Evolutionary conservation across 2,888 invertebrate species (phyloP), one percentile per base, ranked within the genome.

Genomic region (Tethea ocularis): DNA sequence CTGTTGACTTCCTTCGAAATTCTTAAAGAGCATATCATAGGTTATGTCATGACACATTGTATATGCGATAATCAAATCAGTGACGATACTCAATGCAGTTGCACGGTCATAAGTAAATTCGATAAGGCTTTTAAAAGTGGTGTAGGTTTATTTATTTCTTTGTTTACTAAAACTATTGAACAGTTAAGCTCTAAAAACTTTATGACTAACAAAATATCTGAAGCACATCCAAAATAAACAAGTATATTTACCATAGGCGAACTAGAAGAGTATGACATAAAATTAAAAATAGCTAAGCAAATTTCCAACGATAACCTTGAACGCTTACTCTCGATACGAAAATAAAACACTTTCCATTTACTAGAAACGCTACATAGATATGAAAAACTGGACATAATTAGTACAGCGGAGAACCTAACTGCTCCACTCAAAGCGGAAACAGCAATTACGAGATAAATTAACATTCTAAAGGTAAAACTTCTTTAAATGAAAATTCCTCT

Each of bases 1-100:
- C 63, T 71, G 70, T 67, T 73, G 68, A 80, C 75, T 82, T 82
- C 82, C 81, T 77, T 61, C 54, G 58, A 51, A n/a, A 36, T 58
- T 56, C 55, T 52, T 29, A 20, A 41, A 26, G 38, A 54, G 13
- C 41, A 41, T 54, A 33, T 20, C 33, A 36, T 33, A 54, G 33
- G 33, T 52, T 24, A 52, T 29, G 26, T 29, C 24, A 52, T 7
- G n/a, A 24, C 5, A 52, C 22, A 24, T 22, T 51, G 22, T 5
- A 22, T 22, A 51, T 41, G 17, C 17, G 17, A 41, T 41, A 41
- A 17, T 6, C 17, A 33, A 41, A 41, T 46, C 17, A 46, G 46
- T 17, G 8, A 46, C 20, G 20, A 51, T 11, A 6, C 23, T 15
- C 11, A 24, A 23, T 24, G 52, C 2, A 24, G 7, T 52, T 20